These are phyloP conservation scores for Raja brachyura DNA, from an alignment of 2,113 vertebrate genomes.

Conservation along the genomic window DNA sequence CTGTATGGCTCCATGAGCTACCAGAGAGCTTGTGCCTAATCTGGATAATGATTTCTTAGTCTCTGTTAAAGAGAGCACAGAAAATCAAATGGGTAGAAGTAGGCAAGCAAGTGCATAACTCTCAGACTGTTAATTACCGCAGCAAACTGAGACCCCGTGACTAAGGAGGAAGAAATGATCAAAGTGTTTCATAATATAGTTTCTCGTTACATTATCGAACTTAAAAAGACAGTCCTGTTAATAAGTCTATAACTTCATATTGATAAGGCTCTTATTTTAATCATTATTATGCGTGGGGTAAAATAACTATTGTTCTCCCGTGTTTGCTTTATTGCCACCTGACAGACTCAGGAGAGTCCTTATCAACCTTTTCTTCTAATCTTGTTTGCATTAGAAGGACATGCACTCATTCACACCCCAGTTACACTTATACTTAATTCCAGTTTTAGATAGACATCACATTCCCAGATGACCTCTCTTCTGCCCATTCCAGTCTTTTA, in stretches of 20 bases:
- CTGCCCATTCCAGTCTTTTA: not conserved
- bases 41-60: not conserved
- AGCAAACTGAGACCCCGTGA: not conserved
- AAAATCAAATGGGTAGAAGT: not conserved
- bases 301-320: constrained; percentile 20
- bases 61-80: not conserved
- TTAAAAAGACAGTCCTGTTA: not conserved
- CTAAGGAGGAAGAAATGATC: not conserved
- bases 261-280: constrained; percentile 14
- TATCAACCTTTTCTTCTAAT: constrained; percentile 6
- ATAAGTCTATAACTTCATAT: not conserved
- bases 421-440: not conserved
- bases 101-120: not conserved
- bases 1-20: too few relatives aligned
- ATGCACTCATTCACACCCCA: constrained; percentile 22
- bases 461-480: not conserved
- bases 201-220: not conserved
- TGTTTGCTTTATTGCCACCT: constrained; percentile 28
- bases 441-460: not conserved
- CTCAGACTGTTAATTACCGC: not conserved
- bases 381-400: constrained; percentile 21
- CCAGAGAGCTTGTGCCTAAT: not conserved
- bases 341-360: not conserved
- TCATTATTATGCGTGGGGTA: not conserved
- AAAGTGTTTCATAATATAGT: not conserved